Percentiles rank a stretch among this genome's conserved stretches.
phyloP scores from a whole-genome alignment of 1,140 invertebrate genomes.

The Orussus abietinus region DNA sequence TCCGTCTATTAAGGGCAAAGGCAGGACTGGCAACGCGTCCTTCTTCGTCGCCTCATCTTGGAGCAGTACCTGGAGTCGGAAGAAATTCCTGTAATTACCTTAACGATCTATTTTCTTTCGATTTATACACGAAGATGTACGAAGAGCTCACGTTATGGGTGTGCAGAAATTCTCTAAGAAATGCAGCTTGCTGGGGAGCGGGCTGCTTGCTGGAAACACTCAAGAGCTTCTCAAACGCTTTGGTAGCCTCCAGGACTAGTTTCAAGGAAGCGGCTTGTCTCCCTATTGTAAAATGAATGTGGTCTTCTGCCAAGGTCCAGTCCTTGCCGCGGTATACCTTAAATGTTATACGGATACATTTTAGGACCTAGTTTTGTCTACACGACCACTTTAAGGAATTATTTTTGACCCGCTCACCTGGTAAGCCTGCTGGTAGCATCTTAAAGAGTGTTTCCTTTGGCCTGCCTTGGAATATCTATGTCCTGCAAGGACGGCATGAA shows the following conservation, averaged over 20 bases:
- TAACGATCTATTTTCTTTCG: conserved; percentile 3
- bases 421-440: conserved; percentile 89
- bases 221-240: conserved; percentile 76
- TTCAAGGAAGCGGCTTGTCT: conserved; percentile 80
- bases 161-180: conserved; percentile 84
- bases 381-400: too few species aligned
- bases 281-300: conserved; percentile 91
- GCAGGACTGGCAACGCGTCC: conserved; percentile 58
- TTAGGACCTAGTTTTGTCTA: too few species aligned
- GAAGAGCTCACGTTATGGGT: conserved; percentile 67
- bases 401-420: conserved; percentile 59
- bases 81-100: conserved; percentile 9
- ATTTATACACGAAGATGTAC: neutral
- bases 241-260: conserved; percentile 68
- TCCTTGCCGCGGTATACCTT: conserved; percentile 75
- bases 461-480: conserved; percentile 89
- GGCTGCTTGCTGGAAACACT: conserved; percentile 72
- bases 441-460: conserved; percentile 82
- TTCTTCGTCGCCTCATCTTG: conserved; percentile 52
- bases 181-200: conserved; percentile 74
- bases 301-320: conserved; percentile 91
- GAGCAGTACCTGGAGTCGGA: conserved; percentile 45
- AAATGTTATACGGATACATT: conserved; percentile 16
- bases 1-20: conserved; percentile 64
- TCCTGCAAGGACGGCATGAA: conserved; percentile 93